Percentiles rank a stretch among this genome's conserved stretches.
These are phyloP conservation scores for Gallirallus australis DNA, from an alignment of 2,797 vertebrate genomes.

Conservation along the genomic window DNA sequence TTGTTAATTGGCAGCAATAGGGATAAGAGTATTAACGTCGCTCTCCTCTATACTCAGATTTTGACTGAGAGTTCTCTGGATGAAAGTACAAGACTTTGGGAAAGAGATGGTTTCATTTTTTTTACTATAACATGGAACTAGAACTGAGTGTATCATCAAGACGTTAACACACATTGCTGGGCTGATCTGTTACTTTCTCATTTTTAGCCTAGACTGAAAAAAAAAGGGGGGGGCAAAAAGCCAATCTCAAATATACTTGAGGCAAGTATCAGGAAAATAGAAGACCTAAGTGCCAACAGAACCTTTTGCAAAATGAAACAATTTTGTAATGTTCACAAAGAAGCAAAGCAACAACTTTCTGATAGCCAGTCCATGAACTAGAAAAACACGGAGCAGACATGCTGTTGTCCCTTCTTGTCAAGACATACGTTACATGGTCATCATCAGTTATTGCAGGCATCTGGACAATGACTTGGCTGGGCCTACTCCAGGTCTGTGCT, in stretches of 20 bases:
- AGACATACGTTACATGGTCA: not conserved
- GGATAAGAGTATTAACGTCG: not conserved
- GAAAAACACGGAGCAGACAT: not conserved
- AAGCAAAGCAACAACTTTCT: not conserved
- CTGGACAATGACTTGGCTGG: not conserved
- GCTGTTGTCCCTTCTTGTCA: not conserved
- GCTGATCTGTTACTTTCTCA: not conserved
- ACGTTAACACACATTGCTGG: not conserved
- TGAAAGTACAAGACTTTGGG: not conserved
- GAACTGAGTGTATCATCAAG: not conserved
- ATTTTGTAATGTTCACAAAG: not conserved
- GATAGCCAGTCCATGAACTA: not conserved
- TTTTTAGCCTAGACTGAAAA: not conserved
- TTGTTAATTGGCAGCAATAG: not conserved
- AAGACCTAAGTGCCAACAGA: not conserved
- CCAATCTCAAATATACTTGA: not conserved
- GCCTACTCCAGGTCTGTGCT: not conserved
- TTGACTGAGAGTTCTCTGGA: not conserved
- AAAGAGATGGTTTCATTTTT: not conserved
- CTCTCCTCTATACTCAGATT: not conserved
- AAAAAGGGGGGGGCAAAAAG: fast-evolving
- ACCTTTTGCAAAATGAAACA: not conserved
- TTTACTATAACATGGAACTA: not conserved
- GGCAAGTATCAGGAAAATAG: not conserved
- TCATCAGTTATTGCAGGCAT: not conserved